Percentiles rank a stretch among this genome's conserved stretches.
Conservation (phyloP, 1,140 invertebrate species). For the Zaprionus ornatus region DNA sequence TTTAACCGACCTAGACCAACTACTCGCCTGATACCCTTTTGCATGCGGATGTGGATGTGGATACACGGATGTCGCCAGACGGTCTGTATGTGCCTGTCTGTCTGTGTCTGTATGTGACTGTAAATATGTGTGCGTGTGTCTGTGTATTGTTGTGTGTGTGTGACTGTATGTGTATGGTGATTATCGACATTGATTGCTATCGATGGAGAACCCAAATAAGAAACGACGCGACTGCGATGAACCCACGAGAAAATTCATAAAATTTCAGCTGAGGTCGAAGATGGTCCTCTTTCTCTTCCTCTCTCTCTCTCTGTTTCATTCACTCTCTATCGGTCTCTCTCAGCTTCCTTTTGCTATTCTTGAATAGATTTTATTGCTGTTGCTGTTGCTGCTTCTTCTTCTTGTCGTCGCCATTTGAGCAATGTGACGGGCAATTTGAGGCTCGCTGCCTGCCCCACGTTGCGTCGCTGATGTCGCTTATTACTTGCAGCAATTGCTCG, state of each 20-base stretch:
- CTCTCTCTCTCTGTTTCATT: background rate
- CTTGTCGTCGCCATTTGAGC: background rate
- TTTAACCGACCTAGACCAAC: background rate
- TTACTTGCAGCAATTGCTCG: slow-evolving; percentile 42
- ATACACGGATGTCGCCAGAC: slow-evolving; percentile 23
- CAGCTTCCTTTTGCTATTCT: background rate
- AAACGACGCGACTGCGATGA: background rate
- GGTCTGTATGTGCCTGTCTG: background rate
- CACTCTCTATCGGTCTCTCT: background rate
- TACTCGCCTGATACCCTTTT: background rate
- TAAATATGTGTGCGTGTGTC: slow-evolving; percentile 2
- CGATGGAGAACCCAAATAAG: slow-evolving; percentile 10
- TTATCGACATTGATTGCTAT: slow-evolving; percentile 38
- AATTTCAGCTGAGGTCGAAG: slow-evolving; percentile 1
- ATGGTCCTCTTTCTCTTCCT: background rate
- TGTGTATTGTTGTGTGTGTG: slow-evolving; percentile 6
- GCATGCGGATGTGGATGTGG: background rate
- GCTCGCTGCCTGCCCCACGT: slow-evolving; percentile 13
- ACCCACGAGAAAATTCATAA: background rate
- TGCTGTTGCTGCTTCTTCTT: background rate
- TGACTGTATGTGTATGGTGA: slow-evolving; percentile 17
- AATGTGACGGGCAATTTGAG: slow-evolving; percentile 30
- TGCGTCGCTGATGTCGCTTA: slow-evolving; percentile 36
- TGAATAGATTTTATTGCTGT: slow-evolving; percentile 6
- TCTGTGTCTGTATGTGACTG: slow-evolving; percentile 10